These are phyloP conservation scores for Antheraea mylitta DNA, from an alignment of 1,140 invertebrate genomes.

Conservation along the genomic window DNA sequence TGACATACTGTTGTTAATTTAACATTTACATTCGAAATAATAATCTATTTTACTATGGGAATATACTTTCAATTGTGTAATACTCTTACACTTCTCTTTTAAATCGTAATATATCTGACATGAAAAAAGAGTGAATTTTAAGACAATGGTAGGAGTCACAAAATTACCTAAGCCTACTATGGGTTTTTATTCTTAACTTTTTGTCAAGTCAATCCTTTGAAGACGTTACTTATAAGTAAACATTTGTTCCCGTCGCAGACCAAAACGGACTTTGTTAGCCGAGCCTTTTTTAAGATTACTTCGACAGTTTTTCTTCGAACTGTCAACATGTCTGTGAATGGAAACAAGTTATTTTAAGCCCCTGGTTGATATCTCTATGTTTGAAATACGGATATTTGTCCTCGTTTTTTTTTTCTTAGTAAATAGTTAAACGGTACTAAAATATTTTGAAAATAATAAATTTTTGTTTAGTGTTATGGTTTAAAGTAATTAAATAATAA, in stretches of 20 bases:
- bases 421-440: too few species aligned
- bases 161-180: neutral
- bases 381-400: too few species aligned
- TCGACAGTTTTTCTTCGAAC: constrained; percentile 25
- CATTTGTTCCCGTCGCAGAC: constrained; percentile 38
- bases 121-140: neutral
- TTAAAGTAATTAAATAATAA: too few species aligned
- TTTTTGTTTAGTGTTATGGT: too few species aligned
- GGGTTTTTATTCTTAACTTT: constrained; percentile 21
- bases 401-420: too few species aligned
- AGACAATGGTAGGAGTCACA: neutral
- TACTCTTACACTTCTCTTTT: neutral
- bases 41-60: too few species aligned
- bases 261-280: constrained; percentile 22
- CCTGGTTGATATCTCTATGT: neutral
- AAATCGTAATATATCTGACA: neutral
- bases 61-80: too few species aligned
- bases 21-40: too few species aligned
- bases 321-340: constrained; percentile 19
- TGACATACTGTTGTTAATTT: too few species aligned
- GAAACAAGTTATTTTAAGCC: constrained; percentile 11
- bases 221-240: constrained; percentile 46
- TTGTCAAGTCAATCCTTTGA: constrained; percentile 30
- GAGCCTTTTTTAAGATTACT: constrained; percentile 31
- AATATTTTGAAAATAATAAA: too few species aligned